Base-by-base conservation (phyloP, 2,797 vertebrate species). In the Microhierax caerulescens region DNA sequence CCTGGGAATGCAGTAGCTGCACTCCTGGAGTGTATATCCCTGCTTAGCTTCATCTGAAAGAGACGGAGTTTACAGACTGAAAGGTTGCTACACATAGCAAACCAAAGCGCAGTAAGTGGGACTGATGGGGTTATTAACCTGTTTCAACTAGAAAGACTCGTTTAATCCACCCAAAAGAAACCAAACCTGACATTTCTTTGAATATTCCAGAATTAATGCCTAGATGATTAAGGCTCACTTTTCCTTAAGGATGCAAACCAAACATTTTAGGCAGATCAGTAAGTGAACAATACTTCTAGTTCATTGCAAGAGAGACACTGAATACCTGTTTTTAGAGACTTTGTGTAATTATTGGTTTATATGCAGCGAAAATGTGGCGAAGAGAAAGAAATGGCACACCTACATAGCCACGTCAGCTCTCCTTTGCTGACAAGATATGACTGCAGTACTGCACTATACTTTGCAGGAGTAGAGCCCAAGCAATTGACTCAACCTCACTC, bases 1-100 rank as follows among this genome's bases (percentile, higher is more conserved):
- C 67, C n/a, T 59, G 36, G 50, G 67, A 95, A 91, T 69, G 54
- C 48, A 90, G n/a, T 54, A 83, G 78, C 68, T 94, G 47, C 43
- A 59, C 60, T 89, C n/a, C 77, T 60, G n/a, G 30, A 80, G 39
- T 12, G 4, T n/a, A 34, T n/a, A 77, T n/a, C 68, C 39, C 17
- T 37, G 27, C 28, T 82, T 22, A 94, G 83, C 53, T 88, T 73
- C 47, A 67, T 20, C 4, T 8, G 39, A 67, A 73, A 85, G 20
- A n/a, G 19, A 24, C 16, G 24, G 30, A 67, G 47, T 24, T 83
- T 77, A 88, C 14, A 36, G 37, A 53, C 15, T 13, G 8, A 59
- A 48, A 72, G 13, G 22, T 6, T 76, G 53, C 28, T 82, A 59
- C 39, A 60, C 12, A 37, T 0, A 60, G 39, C 57, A 74, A 91